Percentiles rank a stretch among this genome's conserved stretches.
phyloP scores from a whole-genome alignment of 2,797 vertebrate species.

The Anomalospiza imberbis region DNA sequence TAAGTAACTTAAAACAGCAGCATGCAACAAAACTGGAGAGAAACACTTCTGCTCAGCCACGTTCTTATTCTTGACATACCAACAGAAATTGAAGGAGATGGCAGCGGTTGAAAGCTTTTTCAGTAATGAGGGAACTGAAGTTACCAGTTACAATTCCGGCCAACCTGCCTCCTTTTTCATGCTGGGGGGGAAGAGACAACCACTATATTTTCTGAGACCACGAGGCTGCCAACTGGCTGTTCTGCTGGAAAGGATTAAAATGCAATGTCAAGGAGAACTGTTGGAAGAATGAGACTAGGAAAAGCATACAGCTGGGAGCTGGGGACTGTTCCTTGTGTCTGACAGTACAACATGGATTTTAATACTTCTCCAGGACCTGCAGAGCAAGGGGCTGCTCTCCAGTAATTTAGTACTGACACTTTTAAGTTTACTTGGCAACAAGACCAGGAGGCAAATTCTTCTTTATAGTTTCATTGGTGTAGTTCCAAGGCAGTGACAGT shows the following conservation, averaged over 20 bases:
- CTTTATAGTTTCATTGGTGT: not conserved
- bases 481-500: not conserved
- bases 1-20: not conserved
- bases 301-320: constrained; percentile 1
- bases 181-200: constrained; percentile 9
- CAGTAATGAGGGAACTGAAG: constrained; percentile 46
- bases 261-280: constrained; percentile 9
- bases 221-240: constrained; percentile 41
- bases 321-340: not conserved
- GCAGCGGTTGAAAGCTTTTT: constrained; percentile 48
- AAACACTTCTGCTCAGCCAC: not conserved
- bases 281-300: not conserved
- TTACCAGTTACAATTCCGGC: constrained; percentile 39
- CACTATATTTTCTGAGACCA: constrained; percentile 40
- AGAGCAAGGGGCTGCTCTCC: not conserved
- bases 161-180: constrained; percentile 27
- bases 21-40: not conserved
- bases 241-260: constrained; percentile 50
- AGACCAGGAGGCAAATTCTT: not conserved
- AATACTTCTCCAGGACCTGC: not conserved
- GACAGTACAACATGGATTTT: not conserved
- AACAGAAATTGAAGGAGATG: constrained; percentile 32
- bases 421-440: constrained; percentile 19
- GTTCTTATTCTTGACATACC: not conserved
- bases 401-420: not conserved